Conservation (phyloP, 1,140 invertebrate genomes). For the Mylabris phalerata region DNA sequence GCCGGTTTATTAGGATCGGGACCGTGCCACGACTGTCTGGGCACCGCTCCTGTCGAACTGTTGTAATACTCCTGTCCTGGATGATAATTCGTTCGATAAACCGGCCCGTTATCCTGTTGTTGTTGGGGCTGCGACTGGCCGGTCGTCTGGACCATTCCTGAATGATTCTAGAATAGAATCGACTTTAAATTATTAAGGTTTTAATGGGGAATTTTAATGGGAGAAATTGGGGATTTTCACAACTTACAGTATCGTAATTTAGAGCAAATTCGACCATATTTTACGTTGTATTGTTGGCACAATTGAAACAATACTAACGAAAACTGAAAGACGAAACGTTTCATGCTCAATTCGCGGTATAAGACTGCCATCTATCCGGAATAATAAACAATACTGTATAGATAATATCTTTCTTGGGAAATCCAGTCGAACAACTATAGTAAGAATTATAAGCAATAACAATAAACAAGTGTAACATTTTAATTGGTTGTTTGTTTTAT, state of each 20-base stretch:
- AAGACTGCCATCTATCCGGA: slow-evolving; percentile 24
- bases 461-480: slow-evolving; percentile 2
- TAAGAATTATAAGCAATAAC: not conserved
- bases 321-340: slow-evolving; percentile 25
- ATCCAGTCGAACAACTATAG: slow-evolving; percentile 20
- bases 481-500: slow-evolving; percentile 16
- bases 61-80: slow-evolving; percentile 34
- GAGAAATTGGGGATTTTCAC: not conserved
- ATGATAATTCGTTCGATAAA: slow-evolving; percentile 35
- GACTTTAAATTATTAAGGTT: not conserved
- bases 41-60: slow-evolving; percentile 33
- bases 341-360: slow-evolving; percentile 11
- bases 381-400: slow-evolving; percentile 30
- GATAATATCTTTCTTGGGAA: slow-evolving; percentile 29
- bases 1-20: slow-evolving; percentile 18
- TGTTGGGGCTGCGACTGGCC: slow-evolving; percentile 22
- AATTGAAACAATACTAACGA: slow-evolving; percentile 25
- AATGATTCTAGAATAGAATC: slow-evolving; percentile 32
- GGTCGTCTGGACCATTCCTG: slow-evolving; percentile 27
- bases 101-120: slow-evolving; percentile 20
- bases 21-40: slow-evolving; percentile 30
- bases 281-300: not conserved
- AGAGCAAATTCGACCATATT: slow-evolving; percentile 37
- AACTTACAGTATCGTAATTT: slow-evolving; percentile 24
- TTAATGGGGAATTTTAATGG: no score